A percentile compares a stretch with the other conserved stretches of the same genome.
These are phyloP conservation scores for Nycticryphes semicollaris DNA, from an alignment of 2,113 vertebrate species.

Conservation along the genomic window DNA sequence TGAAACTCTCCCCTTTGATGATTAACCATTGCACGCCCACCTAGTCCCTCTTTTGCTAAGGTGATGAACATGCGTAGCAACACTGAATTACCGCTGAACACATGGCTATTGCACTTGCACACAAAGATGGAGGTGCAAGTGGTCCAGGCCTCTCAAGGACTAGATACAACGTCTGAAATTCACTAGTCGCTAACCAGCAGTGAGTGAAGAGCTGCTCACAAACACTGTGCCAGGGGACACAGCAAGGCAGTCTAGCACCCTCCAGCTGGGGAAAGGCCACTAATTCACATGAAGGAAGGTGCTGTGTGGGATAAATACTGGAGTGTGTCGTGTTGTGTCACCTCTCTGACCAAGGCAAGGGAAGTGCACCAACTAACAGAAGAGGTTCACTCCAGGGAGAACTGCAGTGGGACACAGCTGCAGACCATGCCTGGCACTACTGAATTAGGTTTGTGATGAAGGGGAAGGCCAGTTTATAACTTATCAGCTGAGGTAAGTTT, in stretches of 20 bases:
- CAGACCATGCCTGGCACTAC: neutral
- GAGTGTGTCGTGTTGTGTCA: neutral
- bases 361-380: neutral
- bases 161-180: neutral
- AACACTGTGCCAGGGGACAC: neutral
- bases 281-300: neutral
- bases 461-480: neutral
- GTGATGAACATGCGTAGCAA: neutral
- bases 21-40: neutral
- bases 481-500: neutral
- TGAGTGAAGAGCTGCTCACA: neutral
- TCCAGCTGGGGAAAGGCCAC: neutral
- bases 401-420: neutral
- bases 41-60: neutral
- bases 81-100: rapidly evolving
- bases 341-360: neutral
- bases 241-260: neutral
- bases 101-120: neutral
- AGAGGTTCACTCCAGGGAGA: neutral
- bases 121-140: neutral
- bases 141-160: neutral
- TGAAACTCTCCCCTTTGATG: neutral
- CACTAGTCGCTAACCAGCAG: neutral
- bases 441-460: rapidly evolving
- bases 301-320: no score